phyloP scores from a whole-genome alignment of 1,140 invertebrate genomes.

The Portunus trituberculatus region DNA sequence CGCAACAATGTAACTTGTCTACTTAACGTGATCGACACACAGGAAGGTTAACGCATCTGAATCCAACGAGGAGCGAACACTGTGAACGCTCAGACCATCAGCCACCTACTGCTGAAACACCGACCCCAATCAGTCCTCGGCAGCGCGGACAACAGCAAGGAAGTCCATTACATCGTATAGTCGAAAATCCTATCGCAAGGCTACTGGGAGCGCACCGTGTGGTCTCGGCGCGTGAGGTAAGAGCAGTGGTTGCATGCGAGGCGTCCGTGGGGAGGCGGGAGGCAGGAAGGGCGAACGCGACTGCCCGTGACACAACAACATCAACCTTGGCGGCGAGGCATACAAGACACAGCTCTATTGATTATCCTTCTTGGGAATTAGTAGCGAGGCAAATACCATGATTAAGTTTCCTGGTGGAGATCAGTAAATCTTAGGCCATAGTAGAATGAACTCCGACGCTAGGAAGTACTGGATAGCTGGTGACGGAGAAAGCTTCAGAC shows the following conservation, averaged over 20 bases:
- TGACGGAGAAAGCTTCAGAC: too few relatives aligned
- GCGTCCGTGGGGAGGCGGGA: slow-evolving; percentile 36
- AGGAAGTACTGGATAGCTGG: too few relatives aligned
- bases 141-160: background rate
- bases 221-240: background rate
- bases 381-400: background rate
- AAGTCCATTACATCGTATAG: background rate
- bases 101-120: background rate
- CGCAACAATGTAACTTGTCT: too few relatives aligned
- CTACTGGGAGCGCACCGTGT: background rate
- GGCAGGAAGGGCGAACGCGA: slow-evolving; percentile 55
- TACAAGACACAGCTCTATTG: slow-evolving; percentile 40
- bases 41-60: too few relatives aligned
- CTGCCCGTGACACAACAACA: slow-evolving; percentile 40
- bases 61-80: background rate
- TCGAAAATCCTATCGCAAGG: background rate
- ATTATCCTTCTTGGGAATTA: slow-evolving; percentile 16
- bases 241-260: slow-evolving; percentile 47
- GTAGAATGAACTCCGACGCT: too few relatives aligned
- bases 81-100: background rate
- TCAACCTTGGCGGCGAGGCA: slow-evolving; percentile 41
- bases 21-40: too few relatives aligned
- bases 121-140: background rate
- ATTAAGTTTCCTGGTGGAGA: background rate
- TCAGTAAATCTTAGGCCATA: too few relatives aligned